Evolutionary conservation across 1,140 invertebrate species (phyloP), one percentile per base, ranked within the genome.

Genomic region (Drosophila pandora): DNA sequence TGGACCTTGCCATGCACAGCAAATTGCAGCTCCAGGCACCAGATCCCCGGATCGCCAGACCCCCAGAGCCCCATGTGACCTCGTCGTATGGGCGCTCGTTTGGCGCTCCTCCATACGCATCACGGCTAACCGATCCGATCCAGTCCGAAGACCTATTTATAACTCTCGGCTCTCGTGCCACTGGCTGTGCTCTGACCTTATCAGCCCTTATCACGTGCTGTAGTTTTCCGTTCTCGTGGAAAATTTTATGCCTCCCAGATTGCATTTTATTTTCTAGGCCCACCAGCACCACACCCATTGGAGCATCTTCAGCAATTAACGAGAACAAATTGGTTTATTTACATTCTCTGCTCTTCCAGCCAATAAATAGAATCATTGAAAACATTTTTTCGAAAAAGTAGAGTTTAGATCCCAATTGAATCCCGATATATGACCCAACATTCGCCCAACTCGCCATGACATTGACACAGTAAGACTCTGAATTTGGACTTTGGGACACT

Each of bases 181-280:
- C 23, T 50, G 23, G 12, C 49, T 58, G 13, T 58, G 13, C n/a
- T 10, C 17, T n/a, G 41, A 21, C 17, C 48, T 78, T 85, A 85
- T 85, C 82, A 70, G 59, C 34, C 28, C 77, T 85, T 85, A 85
- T 85, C 82, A 87, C 82, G 82, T 87, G 82, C 75, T 78, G 82
- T 87, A 87, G 78, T 88, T 85, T 85, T 85, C 82, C 82, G 85
- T 61, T 85, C 63, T 45, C 48, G 50, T 85, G 82, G 82, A 85
- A 85, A 87, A 59, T 87, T 85, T 78, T 60, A 39, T 47, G 43
- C 17, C 17, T 47, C 21, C 17, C 17, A 6, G 17, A 21, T 47
- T 47, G 43, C 43, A 22, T 17, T 43, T 2, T 13, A 43, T 43
- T 43, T 43, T 21, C 39, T 21, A 4, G 34, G 10, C 10, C 9